Evolutionary conservation across 2,888 invertebrate species (phyloP).

Genomic region (Diadegma fenestrale): DNA sequence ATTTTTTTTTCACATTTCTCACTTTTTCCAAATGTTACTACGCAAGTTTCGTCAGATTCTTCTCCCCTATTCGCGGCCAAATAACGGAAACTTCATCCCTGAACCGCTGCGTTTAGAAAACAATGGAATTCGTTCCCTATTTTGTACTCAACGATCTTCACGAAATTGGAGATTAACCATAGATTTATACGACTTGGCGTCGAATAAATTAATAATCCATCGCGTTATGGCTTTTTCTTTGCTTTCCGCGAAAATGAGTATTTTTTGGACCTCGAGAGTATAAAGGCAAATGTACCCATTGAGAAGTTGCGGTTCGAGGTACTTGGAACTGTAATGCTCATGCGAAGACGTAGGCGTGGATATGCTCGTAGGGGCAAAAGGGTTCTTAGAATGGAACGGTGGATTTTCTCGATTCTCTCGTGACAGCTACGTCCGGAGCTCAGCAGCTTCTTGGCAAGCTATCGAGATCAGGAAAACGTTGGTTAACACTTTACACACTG

Average conservation of each 20-base stretch:
- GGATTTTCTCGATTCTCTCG: constrained; percentile 63
- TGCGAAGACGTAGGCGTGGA: background rate
- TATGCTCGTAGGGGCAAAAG: background rate
- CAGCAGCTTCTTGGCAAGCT: constrained; percentile 61
- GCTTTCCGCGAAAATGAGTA: constrained; percentile 39
- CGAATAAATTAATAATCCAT: background rate
- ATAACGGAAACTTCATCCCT: no score
- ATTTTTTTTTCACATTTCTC: no score
- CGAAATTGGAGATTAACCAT: no score
- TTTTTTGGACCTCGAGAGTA: background rate
- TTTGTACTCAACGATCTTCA: no score
- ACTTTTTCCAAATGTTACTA: no score
- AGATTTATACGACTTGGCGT: background rate
- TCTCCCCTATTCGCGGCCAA: no score
- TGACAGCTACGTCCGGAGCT: constrained; percentile 64
- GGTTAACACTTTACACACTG: constrained; percentile 40
- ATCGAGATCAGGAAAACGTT: constrained; percentile 59
- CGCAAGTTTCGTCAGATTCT: no score
- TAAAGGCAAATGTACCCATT: background rate
- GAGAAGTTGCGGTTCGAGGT: constrained; percentile 15
- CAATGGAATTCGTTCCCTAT: no score
- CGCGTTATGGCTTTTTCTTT: constrained; percentile 3
- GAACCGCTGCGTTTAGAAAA: no score
- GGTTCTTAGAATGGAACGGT: constrained; percentile 56
- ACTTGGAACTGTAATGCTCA: constrained; percentile 12